phyloP scores from a whole-genome alignment of 2,888 invertebrate species.

The Oscheius sp. region DNA sequence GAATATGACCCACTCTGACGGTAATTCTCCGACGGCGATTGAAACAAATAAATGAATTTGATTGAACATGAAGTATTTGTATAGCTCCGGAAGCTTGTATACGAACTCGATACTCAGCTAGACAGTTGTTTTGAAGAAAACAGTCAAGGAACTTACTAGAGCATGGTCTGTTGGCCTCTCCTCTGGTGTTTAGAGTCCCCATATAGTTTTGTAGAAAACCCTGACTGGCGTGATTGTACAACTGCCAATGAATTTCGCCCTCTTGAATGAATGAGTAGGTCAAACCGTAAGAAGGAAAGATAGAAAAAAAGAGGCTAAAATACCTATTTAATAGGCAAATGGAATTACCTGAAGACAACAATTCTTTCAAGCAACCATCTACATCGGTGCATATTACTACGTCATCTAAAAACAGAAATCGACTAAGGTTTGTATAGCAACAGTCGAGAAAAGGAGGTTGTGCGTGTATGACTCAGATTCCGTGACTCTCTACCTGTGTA shows the following conservation, averaged over 20 bases:
- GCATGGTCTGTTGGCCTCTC: conserved; percentile 36
- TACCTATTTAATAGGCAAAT: neutral
- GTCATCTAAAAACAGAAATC: too few species aligned
- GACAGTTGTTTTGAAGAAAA: neutral
- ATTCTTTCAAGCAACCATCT: conserved; percentile 17
- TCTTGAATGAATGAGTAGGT: conserved; percentile 1
- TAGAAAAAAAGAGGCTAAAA: neutral
- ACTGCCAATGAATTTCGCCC: conserved; percentile 43
- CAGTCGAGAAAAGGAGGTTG: neutral
- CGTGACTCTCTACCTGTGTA: neutral
- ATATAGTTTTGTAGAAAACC: conserved; percentile 45
- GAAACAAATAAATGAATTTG: conserved; percentile 47
- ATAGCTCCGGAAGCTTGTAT: conserved; percentile 37
- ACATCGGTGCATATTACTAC: conserved; percentile 13
- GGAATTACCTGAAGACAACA: conserved; percentile 14
- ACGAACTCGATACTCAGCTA: conserved; percentile 45
- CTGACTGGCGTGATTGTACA: conserved; percentile 45
- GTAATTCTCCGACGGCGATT: conserved; percentile 35
- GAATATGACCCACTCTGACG: conserved; percentile 26
- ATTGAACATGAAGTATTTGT: conserved; percentile 42
- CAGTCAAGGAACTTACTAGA: conserved; percentile 35
- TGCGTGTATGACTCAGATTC: conserved; percentile 11
- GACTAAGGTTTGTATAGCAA: neutral
- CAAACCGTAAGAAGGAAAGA: conserved; percentile 3
- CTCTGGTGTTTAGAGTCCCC: conserved; percentile 38